Evolutionary conservation across 2,888 invertebrate species (phyloP).

Genomic region (Enchytraeus crypticus): DNA sequence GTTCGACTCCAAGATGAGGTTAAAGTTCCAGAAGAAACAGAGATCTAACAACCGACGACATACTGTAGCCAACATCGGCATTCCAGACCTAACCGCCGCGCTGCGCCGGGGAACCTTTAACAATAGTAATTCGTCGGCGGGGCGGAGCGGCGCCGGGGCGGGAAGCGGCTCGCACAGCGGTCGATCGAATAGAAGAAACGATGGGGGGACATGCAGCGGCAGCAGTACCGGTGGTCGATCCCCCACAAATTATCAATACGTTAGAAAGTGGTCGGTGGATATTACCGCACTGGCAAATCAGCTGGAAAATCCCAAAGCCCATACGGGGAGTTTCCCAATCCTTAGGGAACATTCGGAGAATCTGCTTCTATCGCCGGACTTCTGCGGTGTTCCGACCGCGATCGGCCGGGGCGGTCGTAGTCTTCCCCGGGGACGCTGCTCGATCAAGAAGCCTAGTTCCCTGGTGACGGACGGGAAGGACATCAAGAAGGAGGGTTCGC

Average conservation of each 20-base stretch:
- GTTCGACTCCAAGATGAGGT: slow-evolving; percentile 23
- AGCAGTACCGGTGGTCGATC: slow-evolving; percentile 4
- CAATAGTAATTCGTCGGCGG: not conserved
- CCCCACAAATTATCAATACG: slow-evolving; percentile 37
- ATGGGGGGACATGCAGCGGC: not conserved
- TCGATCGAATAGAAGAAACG: not conserved
- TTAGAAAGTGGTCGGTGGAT: slow-evolving; percentile 46
- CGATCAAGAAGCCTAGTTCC: not conserved
- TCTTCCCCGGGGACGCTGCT: not conserved
- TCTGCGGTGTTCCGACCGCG: not conserved
- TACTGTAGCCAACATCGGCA: slow-evolving; percentile 29
- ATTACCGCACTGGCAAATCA: slow-evolving; percentile 44
- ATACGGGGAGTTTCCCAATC: slow-evolving; percentile 15
- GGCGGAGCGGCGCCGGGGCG: not conserved
- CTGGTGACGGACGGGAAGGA: not conserved
- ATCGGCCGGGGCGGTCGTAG: not conserved
- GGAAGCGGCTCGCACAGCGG: not conserved
- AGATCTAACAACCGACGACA: slow-evolving; percentile 21
- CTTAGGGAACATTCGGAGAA: not conserved
- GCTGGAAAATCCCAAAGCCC: slow-evolving; percentile 43
- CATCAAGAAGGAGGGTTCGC: not conserved
- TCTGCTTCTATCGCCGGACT: not conserved
- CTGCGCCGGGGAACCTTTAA: not conserved
- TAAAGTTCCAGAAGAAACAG: slow-evolving; percentile 13
- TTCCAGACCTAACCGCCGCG: slow-evolving; percentile 7